Percentiles rank a stretch among this genome's conserved stretches.
Evolutionary conservation across 2,797 vertebrate genomes (phyloP).

Genomic region (Borostomias antarcticus): DNA sequence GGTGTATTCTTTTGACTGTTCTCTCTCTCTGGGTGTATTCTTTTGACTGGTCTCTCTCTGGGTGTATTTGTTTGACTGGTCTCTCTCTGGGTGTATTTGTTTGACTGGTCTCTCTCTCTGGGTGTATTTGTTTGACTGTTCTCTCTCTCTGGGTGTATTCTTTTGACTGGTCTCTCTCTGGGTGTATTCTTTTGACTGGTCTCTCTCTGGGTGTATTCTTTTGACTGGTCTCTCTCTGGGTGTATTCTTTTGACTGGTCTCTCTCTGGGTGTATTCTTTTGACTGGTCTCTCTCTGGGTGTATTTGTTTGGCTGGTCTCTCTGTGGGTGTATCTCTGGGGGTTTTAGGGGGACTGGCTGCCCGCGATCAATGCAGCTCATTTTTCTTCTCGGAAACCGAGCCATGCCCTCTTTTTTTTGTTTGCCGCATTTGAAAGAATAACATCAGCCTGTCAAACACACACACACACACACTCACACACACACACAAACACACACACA

Average conservation of each 20-base stretch:
- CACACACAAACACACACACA: no score
- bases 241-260: no score
- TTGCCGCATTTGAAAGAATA: conserved; percentile 23
- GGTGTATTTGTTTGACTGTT: no score
- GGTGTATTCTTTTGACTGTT: no score
- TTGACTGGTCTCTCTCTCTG: conserved; percentile 5
- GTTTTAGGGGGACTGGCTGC: conserved; percentile 24
- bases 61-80: no score
- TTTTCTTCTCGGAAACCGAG: conserved; percentile 25
- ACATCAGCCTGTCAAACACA: conserved; percentile 16
- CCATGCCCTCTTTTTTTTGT: conserved; percentile 26
- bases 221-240: no score
- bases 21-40: conserved; percentile 30
- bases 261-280: conserved; percentile 13
- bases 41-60: background rate
- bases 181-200: no score
- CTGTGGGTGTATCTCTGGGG: conserved; percentile 23
- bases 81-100: conserved; percentile 30
- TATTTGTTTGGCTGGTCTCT: conserved; percentile 18
- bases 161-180: no score
- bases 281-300: conserved; percentile 29
- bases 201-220: conserved; percentile 11
- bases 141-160: conserved; percentile 11
- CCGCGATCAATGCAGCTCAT: conserved; percentile 25
- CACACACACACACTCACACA: background rate